Conservation (phyloP, 2,888 invertebrate species). For the Frankliniella fusca region DNA sequence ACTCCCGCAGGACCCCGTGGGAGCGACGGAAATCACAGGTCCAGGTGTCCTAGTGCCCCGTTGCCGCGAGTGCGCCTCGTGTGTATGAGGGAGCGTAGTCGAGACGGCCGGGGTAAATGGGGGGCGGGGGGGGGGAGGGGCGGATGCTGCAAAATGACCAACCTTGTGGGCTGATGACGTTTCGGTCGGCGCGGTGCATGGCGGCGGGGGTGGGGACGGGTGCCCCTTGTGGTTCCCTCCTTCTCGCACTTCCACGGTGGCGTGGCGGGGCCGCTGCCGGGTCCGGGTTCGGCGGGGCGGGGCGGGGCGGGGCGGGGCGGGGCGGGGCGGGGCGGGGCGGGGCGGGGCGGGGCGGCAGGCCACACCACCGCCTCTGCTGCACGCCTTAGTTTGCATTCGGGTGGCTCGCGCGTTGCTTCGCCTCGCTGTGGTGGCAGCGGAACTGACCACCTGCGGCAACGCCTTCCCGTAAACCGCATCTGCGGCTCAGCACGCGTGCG, state of each 20-base stretch:
- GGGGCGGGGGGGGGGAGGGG: neutral
- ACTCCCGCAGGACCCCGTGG: neutral
- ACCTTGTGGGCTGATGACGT: constrained; percentile 14
- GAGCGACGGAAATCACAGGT: neutral
- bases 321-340: no score
- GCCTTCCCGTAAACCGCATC: neutral
- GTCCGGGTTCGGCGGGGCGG: no score
- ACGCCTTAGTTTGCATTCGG: constrained; percentile 23
- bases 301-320: no score
- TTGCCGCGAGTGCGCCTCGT: neutral
- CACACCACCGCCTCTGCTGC: neutral
- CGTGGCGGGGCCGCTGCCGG: no score
- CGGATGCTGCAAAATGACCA: constrained; percentile 21
- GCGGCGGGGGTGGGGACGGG: no score
- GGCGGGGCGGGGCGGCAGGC: no score
- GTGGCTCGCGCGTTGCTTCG: neutral
- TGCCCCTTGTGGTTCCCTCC: neutral
- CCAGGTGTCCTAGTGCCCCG: constrained; percentile 16
- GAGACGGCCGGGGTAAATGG: neutral
- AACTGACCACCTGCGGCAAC: neutral
- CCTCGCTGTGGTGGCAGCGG: neutral
- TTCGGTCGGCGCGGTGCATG: neutral
- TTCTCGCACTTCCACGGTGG: neutral
- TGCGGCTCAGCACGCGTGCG: neutral
- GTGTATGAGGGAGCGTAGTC: neutral